Evolutionary conservation across 2,888 invertebrate genomes (phyloP).

Genomic region (Psylliodes chrysocephalus): DNA sequence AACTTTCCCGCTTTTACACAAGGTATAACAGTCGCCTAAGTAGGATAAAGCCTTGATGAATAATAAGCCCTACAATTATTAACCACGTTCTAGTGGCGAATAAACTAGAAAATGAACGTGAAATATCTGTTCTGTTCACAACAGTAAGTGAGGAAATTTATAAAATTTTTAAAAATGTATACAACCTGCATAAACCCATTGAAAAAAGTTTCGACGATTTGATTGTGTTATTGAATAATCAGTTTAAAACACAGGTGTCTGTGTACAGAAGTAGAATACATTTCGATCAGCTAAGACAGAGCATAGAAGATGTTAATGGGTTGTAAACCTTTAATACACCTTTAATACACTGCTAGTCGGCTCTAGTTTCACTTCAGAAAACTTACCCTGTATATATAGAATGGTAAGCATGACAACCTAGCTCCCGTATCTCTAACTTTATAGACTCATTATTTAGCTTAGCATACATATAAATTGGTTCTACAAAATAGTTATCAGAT

Average conservation of each 20-base stretch:
- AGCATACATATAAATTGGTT: too few species aligned
- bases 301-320: conserved; percentile 11
- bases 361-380: not conserved
- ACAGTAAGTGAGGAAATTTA: too few species aligned
- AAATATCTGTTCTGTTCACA: conserved; percentile 30
- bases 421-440: conserved; percentile 24
- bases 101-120: conserved; percentile 28
- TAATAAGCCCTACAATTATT: too few species aligned
- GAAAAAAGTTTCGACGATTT: conserved; percentile 1
- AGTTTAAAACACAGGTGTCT: conserved; percentile 15
- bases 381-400: conserved; percentile 4
- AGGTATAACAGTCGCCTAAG: too few species aligned
- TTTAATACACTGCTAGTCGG: conserved; percentile 1
- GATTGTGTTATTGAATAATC: not conserved
- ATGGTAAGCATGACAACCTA: conserved; percentile 22
- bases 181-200: conserved; percentile 2
- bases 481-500: too few species aligned
- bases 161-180: conserved; percentile 4
- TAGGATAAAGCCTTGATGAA: too few species aligned
- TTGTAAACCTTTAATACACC: conserved; percentile 21
- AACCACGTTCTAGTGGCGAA: conserved; percentile 22
- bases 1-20: too few species aligned
- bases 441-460: conserved; percentile 4
- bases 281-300: conserved; percentile 9
- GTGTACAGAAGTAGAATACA: conserved; percentile 1